A percentile compares a stretch with the other conserved stretches of the same genome.
Conservation (phyloP, 2,113 vertebrate species). For the Corythornis madagascariensis region DNA sequence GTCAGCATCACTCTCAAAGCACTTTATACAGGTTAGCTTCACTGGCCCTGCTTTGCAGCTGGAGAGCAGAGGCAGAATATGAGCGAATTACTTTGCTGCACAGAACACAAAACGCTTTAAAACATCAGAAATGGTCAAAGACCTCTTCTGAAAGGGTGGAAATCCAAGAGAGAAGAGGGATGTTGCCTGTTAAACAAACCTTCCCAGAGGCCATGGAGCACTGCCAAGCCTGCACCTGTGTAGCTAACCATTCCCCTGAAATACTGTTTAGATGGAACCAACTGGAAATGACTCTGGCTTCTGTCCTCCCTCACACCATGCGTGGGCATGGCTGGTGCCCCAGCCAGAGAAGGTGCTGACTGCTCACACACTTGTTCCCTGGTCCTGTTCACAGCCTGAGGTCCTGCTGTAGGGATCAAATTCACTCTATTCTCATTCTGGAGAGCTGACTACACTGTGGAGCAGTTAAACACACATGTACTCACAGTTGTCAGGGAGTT, state of each 20-base stretch:
- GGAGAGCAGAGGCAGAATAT: neutral
- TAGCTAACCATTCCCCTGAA: neutral
- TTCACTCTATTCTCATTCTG: neutral
- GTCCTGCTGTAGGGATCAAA: neutral
- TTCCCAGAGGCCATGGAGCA: neutral
- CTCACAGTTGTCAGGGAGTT: neutral
- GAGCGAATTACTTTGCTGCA: neutral
- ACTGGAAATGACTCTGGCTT: neutral
- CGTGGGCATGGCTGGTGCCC: neutral
- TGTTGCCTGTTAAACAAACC: neutral
- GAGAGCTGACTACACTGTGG: neutral
- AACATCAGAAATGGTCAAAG: neutral
- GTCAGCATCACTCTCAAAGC: neutral
- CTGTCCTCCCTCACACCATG: neutral
- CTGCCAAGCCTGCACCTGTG: neutral
- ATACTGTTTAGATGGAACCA: neutral
- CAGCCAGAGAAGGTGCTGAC: neutral
- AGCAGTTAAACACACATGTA: neutral
- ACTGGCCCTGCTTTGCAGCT: neutral
- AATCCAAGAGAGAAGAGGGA: neutral
- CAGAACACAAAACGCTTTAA: neutral
- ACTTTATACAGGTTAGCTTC: neutral
- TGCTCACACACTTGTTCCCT: rapidly evolving
- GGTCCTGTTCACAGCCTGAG: neutral
- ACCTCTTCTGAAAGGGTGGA: neutral